Percentiles rank a stretch among this genome's conserved stretches.
Evolutionary conservation across 2,797 vertebrate genomes (phyloP).

Genomic region (Myripristis murdjan): DNA sequence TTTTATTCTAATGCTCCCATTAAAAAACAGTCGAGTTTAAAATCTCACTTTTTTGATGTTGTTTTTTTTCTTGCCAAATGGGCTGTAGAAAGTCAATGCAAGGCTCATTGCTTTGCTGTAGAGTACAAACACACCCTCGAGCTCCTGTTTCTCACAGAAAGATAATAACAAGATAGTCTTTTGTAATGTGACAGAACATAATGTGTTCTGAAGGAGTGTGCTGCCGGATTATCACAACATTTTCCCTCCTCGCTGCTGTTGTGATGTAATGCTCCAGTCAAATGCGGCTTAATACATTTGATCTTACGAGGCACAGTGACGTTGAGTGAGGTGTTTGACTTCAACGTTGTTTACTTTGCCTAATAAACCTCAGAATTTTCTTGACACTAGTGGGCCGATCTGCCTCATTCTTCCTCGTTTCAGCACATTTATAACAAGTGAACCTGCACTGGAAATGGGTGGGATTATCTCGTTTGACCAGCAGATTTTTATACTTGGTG

Average conservation of each 20-base stretch:
- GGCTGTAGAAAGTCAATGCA: constrained; percentile 51
- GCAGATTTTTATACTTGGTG: no score
- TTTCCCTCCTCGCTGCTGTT: constrained; percentile 23
- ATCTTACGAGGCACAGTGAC: not conserved
- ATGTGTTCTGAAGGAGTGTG: constrained; percentile 45
- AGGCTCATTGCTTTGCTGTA: constrained; percentile 62
- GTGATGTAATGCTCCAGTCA: constrained; percentile 28
- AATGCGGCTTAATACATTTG: constrained; percentile 16
- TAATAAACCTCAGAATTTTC: not conserved
- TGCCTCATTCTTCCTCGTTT: constrained; percentile 3
- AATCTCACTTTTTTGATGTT: no score
- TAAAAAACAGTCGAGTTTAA: constrained; percentile 50
- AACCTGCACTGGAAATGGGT: no score
- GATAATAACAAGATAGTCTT: constrained; percentile 51
- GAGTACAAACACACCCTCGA: constrained; percentile 52
- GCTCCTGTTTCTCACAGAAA: constrained; percentile 41
- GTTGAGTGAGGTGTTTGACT: not conserved
- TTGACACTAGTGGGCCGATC: no score
- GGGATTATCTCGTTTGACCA: no score
- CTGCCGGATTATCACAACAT: constrained; percentile 14
- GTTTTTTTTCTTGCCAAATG: constrained; percentile 64
- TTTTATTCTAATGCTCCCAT: constrained; percentile 18
- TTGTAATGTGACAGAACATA: constrained; percentile 47
- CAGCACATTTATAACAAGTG: no score
- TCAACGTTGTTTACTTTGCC: constrained; percentile 8